Conservation (phyloP, 1,140 invertebrate species). For the Melitaea cinxia region DNA sequence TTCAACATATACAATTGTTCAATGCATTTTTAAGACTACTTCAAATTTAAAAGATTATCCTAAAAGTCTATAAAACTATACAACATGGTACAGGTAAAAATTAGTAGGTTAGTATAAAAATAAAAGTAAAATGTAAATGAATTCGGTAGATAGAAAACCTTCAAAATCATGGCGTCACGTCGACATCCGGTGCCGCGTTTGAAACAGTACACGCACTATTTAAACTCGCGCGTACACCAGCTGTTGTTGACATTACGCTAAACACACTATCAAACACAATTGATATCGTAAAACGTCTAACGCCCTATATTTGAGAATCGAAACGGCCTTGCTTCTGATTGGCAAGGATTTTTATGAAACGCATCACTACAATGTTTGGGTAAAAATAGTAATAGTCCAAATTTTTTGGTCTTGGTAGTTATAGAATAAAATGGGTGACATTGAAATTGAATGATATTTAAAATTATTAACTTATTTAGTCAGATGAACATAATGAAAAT, state of each 20-base stretch:
- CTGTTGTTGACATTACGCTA: conserved; percentile 9
- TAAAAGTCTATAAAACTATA: too few species aligned
- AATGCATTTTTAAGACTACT: too few species aligned
- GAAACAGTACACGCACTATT: conserved; percentile 10
- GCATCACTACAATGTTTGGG: neutral
- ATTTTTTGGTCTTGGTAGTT: too few species aligned
- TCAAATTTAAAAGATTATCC: too few species aligned
- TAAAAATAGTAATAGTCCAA: neutral
- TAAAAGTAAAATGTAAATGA: neutral
- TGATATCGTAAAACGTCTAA: conserved; percentile 6
- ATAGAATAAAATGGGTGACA: too few species aligned
- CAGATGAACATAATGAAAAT: too few species aligned
- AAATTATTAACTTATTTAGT: too few species aligned
- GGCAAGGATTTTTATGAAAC: neutral
- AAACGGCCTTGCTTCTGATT: neutral
- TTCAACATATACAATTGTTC: too few species aligned
- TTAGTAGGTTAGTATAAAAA: neutral
- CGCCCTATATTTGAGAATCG: neutral
- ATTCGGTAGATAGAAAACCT: neutral
- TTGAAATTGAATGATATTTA: too few species aligned
- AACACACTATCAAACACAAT: conserved; percentile 3
- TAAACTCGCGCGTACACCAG: conserved; percentile 2
- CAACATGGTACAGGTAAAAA: neutral
- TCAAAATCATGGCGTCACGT: neutral
- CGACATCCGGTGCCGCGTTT: conserved; percentile 1